Percentiles rank a stretch among this genome's conserved stretches.
Evolutionary conservation across 2,888 invertebrate genomes (phyloP).

Genomic region (Torymus tubicola): DNA sequence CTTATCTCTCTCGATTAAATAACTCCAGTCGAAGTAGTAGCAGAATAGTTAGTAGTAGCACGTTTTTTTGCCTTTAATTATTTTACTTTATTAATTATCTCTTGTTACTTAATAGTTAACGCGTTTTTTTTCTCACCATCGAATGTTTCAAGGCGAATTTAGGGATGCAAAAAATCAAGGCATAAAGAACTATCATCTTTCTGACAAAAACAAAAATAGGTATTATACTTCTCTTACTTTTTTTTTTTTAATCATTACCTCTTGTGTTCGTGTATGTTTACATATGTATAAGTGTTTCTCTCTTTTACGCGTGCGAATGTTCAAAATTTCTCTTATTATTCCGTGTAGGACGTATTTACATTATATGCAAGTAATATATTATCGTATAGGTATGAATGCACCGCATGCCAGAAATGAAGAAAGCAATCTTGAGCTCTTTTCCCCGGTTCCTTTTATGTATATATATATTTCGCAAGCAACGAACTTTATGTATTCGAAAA

Average conservation of each 20-base stretch:
- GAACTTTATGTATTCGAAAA: background rate
- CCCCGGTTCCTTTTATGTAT: constrained; percentile 27
- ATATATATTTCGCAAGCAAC: constrained; percentile 20
- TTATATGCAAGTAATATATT: constrained; percentile 61
- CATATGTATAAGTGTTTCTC: constrained; percentile 52
- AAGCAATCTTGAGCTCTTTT: constrained; percentile 57
- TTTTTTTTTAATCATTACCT: constrained; percentile 44
- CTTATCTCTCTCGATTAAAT: constrained; percentile 57
- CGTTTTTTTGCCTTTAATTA: constrained; percentile 61
- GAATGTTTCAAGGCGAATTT: constrained; percentile 64
- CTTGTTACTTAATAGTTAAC: constrained; percentile 52
- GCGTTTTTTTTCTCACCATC: constrained; percentile 60
- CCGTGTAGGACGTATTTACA: constrained; percentile 64
- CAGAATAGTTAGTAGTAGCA: constrained; percentile 62
- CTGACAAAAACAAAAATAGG: constrained; percentile 59
- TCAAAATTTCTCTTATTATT: constrained; percentile 46
- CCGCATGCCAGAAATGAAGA: constrained; percentile 62
- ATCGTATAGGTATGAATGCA: constrained; percentile 57
- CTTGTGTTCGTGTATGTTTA: constrained; percentile 56
- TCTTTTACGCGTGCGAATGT: constrained; percentile 50
- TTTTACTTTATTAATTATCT: constrained; percentile 54
- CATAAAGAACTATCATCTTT: constrained; percentile 67
- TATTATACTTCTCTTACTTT: constrained; percentile 56
- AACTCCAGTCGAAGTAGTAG: constrained; percentile 61
- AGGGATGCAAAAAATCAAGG: constrained; percentile 69